Evolutionary conservation across 2,797 vertebrate species (phyloP).

Genomic region (Rhinoraja longicauda): DNA sequence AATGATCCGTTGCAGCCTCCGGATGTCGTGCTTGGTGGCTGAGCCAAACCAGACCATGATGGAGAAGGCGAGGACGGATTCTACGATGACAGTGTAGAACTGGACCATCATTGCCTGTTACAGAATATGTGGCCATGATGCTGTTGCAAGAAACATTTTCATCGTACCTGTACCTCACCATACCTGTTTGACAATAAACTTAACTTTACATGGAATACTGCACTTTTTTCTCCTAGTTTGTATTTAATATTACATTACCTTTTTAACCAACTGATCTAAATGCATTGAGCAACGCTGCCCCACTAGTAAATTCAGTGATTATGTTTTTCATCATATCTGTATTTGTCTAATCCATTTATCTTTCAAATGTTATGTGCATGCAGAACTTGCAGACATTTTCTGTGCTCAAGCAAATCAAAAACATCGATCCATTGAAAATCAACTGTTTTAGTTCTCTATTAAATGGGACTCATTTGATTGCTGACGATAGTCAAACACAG

Average conservation of each 20-base stretch:
- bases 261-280: background rate
- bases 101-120: too few species aligned
- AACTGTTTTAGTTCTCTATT: background rate
- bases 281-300: background rate
- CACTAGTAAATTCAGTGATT: background rate
- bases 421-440: background rate
- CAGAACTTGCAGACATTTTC: background rate
- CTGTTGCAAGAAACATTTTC: too few species aligned
- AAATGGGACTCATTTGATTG: background rate
- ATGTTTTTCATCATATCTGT: background rate
- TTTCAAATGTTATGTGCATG: background rate
- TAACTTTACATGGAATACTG: too few species aligned
- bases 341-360: background rate
- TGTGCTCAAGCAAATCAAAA: background rate
- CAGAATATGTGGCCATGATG: too few species aligned
- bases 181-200: too few species aligned
- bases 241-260: background rate
- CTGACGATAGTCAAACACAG: background rate
- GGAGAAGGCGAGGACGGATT: too few species aligned
- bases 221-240: too few species aligned
- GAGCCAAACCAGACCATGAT: too few species aligned
- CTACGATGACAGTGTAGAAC: too few species aligned
- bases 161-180: too few species aligned
- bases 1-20: too few species aligned
- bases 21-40: too few species aligned